Evolutionary conservation across 2,797 vertebrate genomes (phyloP).

Genomic region (Channallabes apus): DNA sequence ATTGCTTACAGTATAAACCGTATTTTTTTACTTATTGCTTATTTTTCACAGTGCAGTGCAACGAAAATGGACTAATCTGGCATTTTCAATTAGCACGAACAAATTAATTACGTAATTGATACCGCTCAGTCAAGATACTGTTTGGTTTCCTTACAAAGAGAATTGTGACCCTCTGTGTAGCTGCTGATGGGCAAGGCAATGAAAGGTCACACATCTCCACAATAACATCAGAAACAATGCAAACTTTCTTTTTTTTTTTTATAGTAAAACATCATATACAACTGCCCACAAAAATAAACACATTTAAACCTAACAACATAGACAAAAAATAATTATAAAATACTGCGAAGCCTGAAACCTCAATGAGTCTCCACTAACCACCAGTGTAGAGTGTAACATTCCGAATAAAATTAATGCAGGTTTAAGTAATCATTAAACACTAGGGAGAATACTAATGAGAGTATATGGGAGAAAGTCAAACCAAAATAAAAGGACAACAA

Average conservation of each 20-base stretch:
- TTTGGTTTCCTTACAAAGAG: neutral
- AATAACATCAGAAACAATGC: neutral
- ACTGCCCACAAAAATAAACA: neutral
- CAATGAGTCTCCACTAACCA: neutral
- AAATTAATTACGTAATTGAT: neutral
- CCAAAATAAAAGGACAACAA: too few relatives aligned
- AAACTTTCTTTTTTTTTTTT: neutral
- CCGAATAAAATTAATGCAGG: neutral
- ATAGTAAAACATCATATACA: neutral
- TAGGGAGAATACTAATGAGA: too few relatives aligned
- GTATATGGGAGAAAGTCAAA: too few relatives aligned
- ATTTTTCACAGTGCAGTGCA: neutral
- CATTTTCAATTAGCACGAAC: neutral
- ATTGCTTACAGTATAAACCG: neutral
- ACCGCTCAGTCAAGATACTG: neutral
- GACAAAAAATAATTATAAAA: neutral
- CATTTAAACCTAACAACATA: neutral
- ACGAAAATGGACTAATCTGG: neutral
- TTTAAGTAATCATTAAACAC: too few relatives aligned
- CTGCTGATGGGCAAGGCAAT: neutral
- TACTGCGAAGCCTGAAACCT: neutral
- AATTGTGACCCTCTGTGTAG: neutral
- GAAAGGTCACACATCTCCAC: neutral
- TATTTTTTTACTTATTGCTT: too few relatives aligned
- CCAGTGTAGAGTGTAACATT: neutral